phyloP scores from a whole-genome alignment of 2,888 invertebrate genomes.

The Callimorpha dominula region DNA sequence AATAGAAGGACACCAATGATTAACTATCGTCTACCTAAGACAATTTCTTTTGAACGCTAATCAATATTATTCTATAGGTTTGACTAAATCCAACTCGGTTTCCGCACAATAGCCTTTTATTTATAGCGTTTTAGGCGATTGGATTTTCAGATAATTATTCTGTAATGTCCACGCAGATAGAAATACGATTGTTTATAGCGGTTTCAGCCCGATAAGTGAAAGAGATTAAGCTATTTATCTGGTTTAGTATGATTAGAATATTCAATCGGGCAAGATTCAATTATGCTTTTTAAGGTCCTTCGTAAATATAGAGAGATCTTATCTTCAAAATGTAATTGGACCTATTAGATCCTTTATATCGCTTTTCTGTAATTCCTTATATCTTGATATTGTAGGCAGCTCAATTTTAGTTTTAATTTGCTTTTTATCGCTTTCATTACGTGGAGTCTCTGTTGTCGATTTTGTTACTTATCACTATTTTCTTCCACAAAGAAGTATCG shows the following conservation, averaged over 20 bases:
- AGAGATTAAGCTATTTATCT: slow-evolving; percentile 50
- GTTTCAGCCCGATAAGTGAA: slow-evolving; percentile 50
- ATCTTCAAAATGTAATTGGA: slow-evolving; percentile 25
- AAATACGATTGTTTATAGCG: slow-evolving; percentile 57
- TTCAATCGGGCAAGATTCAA: slow-evolving; percentile 44
- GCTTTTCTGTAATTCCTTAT: not conserved
- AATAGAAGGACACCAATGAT: not conserved
- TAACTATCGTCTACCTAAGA: not conserved
- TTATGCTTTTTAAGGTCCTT: slow-evolving; percentile 35
- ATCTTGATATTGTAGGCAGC: not conserved
- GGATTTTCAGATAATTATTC: slow-evolving; percentile 57
- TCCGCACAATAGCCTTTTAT: slow-evolving; percentile 56
- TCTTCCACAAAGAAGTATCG: no score
- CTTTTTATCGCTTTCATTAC: not conserved
- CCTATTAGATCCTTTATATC: slow-evolving; percentile 2
- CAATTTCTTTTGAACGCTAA: not conserved
- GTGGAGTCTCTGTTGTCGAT: no score
- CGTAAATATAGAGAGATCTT: slow-evolving; percentile 35
- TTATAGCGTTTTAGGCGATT: slow-evolving; percentile 61
- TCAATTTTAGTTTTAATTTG: not conserved
- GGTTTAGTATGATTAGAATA: slow-evolving; percentile 47
- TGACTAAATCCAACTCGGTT: slow-evolving; percentile 53
- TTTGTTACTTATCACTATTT: not conserved
- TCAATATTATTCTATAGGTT: slow-evolving; percentile 21
- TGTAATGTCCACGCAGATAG: slow-evolving; percentile 53